Evolutionary conservation across 2,888 invertebrate genomes (phyloP).

Genomic region (Psylliodes chrysocephalus): DNA sequence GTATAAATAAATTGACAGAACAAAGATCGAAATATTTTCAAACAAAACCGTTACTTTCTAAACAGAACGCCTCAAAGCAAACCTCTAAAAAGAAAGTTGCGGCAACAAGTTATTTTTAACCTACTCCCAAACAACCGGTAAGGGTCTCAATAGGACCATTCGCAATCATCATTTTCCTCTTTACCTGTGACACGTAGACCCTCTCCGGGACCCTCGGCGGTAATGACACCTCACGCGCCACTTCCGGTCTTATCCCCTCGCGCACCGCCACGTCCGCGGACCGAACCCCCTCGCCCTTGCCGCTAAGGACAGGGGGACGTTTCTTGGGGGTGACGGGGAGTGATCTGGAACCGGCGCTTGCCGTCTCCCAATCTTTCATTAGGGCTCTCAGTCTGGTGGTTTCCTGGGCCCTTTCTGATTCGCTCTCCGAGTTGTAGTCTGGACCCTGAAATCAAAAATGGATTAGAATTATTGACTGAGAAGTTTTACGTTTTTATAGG

Average conservation of each 20-base stretch:
- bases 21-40: too few relatives aligned
- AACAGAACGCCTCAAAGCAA: too few relatives aligned
- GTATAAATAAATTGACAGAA: too few relatives aligned
- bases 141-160: background rate
- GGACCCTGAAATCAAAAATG: slow-evolving; percentile 70
- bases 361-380: slow-evolving; percentile 81
- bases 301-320: slow-evolving; percentile 31
- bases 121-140: background rate
- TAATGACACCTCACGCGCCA: slow-evolving; percentile 30
- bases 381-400: slow-evolving; percentile 74
- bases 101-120: too few relatives aligned
- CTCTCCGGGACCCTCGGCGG: slow-evolving; percentile 40
- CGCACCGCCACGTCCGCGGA: slow-evolving; percentile 32
- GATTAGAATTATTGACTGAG: too few relatives aligned
- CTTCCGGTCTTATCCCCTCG: slow-evolving; percentile 34
- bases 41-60: too few relatives aligned
- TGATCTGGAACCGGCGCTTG: slow-evolving; percentile 71
- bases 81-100: too few relatives aligned
- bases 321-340: slow-evolving; percentile 67
- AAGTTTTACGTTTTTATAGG: too few relatives aligned
- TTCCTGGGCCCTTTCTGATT: slow-evolving; percentile 77
- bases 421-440: slow-evolving; percentile 82
- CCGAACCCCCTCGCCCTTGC: slow-evolving; percentile 22
- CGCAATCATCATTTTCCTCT: background rate
- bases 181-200: slow-evolving; percentile 49